These are phyloP conservation scores for Columbina picui DNA, from an alignment of 2,113 vertebrate species.

Conservation along the genomic window DNA sequence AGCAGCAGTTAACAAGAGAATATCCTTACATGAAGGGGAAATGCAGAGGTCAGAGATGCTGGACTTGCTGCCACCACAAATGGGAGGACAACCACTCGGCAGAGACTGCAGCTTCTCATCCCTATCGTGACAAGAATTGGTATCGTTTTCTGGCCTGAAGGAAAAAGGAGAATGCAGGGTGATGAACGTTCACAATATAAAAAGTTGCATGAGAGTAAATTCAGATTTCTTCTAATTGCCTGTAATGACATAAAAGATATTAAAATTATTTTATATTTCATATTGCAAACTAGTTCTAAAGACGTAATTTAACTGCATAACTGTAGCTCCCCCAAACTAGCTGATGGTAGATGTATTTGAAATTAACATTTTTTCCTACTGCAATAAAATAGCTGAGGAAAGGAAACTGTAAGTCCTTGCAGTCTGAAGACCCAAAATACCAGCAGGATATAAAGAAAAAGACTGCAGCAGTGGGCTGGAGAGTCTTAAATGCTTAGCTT, in stretches of 20 bases:
- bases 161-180: not conserved
- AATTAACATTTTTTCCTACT: conserved; percentile 18
- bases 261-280: not conserved
- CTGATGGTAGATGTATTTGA: not conserved
- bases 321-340: not conserved
- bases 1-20: not conserved
- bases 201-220: not conserved
- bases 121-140: conserved; percentile 3
- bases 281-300: not conserved
- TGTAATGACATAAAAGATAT: not conserved
- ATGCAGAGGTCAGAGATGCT: conserved; percentile 64
- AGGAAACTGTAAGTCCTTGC: not conserved
- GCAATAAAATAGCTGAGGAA: not conserved
- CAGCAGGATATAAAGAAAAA: not conserved
- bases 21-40: conserved; percentile 77
- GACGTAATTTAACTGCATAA: not conserved
- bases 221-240: not conserved
- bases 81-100: conserved; percentile 52
- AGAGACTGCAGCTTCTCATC: conserved; percentile 51
- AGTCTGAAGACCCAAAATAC: not conserved
- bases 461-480: not conserved
- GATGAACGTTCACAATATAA: not conserved
- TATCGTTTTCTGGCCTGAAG: conserved; percentile 61
- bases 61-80: conserved; percentile 70
- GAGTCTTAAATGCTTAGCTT: not conserved